Base-by-base conservation (phyloP, 2,113 vertebrate genomes). In the Ahaetulla prasina region DNA sequence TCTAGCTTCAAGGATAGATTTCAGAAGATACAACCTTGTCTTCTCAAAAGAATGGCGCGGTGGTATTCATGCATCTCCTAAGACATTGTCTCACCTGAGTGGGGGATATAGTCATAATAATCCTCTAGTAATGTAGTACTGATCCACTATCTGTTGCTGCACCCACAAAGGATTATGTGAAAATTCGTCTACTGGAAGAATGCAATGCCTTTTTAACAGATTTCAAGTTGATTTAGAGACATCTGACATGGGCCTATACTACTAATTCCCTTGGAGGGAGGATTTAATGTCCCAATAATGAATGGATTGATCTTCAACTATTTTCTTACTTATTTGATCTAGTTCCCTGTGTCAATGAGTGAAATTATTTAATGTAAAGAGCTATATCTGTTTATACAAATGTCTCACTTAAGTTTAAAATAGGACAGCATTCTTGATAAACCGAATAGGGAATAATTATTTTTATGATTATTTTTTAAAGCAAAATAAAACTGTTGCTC, bases 191-290 rank as follows among this genome's bases (percentile, higher is more conserved):
- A 12, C 25, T 52, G 47, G 54, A 89, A 89, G 39, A 91, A 43
- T 30, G 90, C n/a, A 57, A 9, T 89, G 53, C 88, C 63, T 91
- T 49, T 53, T 27, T 16, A 68, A 10, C 52, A 27, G 0, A 8
- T 90, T 85, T 91, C 63, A 91, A 39, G n/a, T 88, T 80, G 47
- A 39, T 23, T 9, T 88, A 45, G 20, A 39, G 91, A 93, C 91
- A 84, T 22, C 8, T 43, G 89, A 18, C 22, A 55, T 74, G 85
- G 89, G 88, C 45, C 35, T 8, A 4, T 53, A 49, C 63, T n/a
- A 16, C 23, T 86, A 87, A 53, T 57, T 47, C 84, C 87, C 49
- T 85, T 85, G 35, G 50, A 39, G 43, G 22, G 85, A 85, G 35
- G 49, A 74, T 6, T 88, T 43, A 60, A n/a, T 89, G 16, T 52